phyloP scores from a whole-genome alignment of 2,888 invertebrate genomes.

The Sarcophaga rosellei region DNA sequence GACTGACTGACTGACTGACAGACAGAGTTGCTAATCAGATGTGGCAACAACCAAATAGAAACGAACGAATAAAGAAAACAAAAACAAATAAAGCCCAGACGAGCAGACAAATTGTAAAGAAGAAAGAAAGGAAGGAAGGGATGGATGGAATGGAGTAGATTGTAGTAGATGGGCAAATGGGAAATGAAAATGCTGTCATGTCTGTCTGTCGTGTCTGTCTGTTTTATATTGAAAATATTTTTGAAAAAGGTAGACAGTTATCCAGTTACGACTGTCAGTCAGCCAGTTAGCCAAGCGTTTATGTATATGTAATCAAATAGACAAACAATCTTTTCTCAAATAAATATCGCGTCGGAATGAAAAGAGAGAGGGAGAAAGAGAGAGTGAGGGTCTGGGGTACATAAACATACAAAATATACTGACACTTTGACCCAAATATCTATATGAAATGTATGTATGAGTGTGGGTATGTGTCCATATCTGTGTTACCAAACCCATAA shows the following conservation, averaged over 20 bases:
- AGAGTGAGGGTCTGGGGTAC: no score
- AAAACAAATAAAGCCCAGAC: conserved; percentile 16
- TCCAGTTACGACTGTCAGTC: background rate
- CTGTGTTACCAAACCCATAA: conserved; percentile 18
- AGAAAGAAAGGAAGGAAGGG: conserved; percentile 6
- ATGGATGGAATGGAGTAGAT: background rate
- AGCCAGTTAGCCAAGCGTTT: background rate
- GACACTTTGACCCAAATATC: conserved; percentile 64
- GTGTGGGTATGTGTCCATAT: no score
- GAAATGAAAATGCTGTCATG: no score
- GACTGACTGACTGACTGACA: background rate
- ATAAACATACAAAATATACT: conserved; percentile 8
- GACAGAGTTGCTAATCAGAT: conserved; percentile 59
- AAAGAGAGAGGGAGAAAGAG: no score
- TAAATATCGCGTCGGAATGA: no score
- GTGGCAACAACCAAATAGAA: conserved; percentile 30
- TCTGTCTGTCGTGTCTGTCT: no score
- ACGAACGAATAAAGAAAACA: background rate
- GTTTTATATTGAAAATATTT: background rate
- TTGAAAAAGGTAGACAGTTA: background rate
- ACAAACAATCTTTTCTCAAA: no score
- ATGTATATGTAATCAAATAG: background rate
- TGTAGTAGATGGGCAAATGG: no score
- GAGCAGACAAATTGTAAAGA: background rate
- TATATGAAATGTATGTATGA: conserved; percentile 15